A percentile compares a stretch with the other conserved stretches of the same genome.
These are phyloP conservation scores for Megaceryle alcyon DNA, from an alignment of 2,797 vertebrate species.

Conservation along the genomic window DNA sequence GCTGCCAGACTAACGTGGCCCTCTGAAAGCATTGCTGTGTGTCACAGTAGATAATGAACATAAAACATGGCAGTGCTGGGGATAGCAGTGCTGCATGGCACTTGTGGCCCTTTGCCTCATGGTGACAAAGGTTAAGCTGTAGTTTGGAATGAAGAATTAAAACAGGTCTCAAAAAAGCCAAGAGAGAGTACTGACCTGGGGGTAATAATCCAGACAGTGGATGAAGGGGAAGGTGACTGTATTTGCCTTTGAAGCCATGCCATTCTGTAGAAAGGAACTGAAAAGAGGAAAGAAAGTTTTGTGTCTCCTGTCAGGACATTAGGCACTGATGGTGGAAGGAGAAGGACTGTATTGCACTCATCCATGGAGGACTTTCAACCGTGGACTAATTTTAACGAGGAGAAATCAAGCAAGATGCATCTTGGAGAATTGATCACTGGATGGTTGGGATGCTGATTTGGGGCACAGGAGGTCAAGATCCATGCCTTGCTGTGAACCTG, in stretches of 20 bases:
- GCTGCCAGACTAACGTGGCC: background rate
- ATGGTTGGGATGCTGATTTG: background rate
- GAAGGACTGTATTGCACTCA: background rate
- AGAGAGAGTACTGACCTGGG: background rate
- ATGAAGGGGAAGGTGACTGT: background rate
- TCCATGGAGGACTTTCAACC: background rate
- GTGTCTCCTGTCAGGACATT: background rate
- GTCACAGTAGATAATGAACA: background rate
- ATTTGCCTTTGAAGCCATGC: background rate
- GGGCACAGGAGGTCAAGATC: background rate
- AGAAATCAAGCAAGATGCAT: background rate
- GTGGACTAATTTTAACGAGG: background rate
- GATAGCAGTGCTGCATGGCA: background rate
- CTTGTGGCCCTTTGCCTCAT: background rate
- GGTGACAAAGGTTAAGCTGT: background rate
- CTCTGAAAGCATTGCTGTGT: background rate
- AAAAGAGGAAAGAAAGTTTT: background rate
- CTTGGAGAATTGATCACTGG: background rate
- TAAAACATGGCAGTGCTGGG: fast-evolving
- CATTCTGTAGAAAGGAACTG: background rate
- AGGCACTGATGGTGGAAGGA: background rate
- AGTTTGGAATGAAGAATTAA: background rate
- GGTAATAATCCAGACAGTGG: background rate
- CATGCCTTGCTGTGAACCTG: background rate
- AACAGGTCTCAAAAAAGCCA: background rate